Evolutionary conservation across 1,140 invertebrate genomes (phyloP), one percentile per base, ranked within the genome.

Genomic region (Bicyclus anynana): DNA sequence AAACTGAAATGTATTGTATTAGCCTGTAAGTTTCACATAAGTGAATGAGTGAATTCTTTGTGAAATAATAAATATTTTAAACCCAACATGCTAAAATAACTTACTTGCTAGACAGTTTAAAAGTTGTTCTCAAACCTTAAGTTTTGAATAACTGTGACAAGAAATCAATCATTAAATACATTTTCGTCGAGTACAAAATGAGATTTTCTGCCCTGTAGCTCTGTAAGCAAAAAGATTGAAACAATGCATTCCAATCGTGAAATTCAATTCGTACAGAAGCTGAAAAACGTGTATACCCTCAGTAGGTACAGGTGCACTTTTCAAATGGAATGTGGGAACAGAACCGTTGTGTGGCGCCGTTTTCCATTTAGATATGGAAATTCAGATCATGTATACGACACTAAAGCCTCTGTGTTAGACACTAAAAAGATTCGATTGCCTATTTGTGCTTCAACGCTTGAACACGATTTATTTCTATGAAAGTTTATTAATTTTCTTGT

Each of bases 301-400:
- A 73, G 65, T 71, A 71, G 72, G 65, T 76, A 71, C 80, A 83
- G 80, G 80, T 83, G 80, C 79, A 83, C 67, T 82, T 77, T 82
- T 76, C 72, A 77, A 83, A 85, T 80, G 73, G 79, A 77, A 84
- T 84, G 77, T 76, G 72, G 69, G 77, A 68, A 77, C 72, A 74
- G 74, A 86, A 86, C 83, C 81, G 83, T 86, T 84, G 77, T 82
- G 72, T 73, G 74, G 77, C 74, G 67, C 74, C 75, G 80, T 83
- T 81, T 85, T 79, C 83, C 83, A 86, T 86, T 86, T 86, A 86
- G 79, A 86, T 86, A 86, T 86, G 83, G 83, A 86, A 86, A 86
- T 86, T 78, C 67, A 53, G 65, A 60, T 65, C 65, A 70, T 79
- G 74, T 81, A 72, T 74, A 80, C 72, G 74, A 77, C 70, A 73